Evolutionary conservation across 2,888 invertebrate species (phyloP).

Genomic region (Elmis aenea): DNA sequence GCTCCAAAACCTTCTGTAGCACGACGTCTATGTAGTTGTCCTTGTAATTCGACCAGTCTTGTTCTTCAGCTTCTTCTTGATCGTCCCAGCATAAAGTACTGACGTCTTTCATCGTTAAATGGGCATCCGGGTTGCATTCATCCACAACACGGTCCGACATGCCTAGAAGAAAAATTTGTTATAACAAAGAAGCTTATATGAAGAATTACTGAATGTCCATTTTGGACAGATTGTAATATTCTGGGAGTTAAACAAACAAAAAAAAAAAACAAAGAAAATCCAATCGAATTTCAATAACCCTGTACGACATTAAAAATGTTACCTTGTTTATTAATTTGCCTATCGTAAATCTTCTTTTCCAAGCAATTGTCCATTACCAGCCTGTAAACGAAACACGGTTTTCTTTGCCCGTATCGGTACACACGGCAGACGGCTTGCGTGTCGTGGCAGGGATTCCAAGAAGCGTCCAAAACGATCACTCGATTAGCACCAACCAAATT

Average conservation of each 20-base stretch:
- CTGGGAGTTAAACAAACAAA: slow-evolving; percentile 1
- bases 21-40: slow-evolving; percentile 78
- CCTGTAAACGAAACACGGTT: slow-evolving; percentile 92
- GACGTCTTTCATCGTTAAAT: slow-evolving; percentile 82
- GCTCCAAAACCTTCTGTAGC: slow-evolving; percentile 66
- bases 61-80: slow-evolving; percentile 74
- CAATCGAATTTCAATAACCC: too few relatives aligned
- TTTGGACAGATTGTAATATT: too few relatives aligned
- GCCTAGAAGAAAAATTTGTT: slow-evolving; percentile 30
- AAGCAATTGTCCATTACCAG: slow-evolving; percentile 95
- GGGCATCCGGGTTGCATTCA: slow-evolving; percentile 95
- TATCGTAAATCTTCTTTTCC: slow-evolving; percentile 96
- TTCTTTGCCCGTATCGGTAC: slow-evolving; percentile 90
- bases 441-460: slow-evolving; percentile 99
- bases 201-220: too few relatives aligned
- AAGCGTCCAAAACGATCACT: slow-evolving; percentile 95
- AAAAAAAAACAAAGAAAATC: too few relatives aligned
- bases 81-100: slow-evolving; percentile 88
- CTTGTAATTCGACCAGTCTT: slow-evolving; percentile 66
- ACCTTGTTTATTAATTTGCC: slow-evolving; percentile 97
- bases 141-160: slow-evolving; percentile 98
- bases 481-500: slow-evolving; percentile 97
- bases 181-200: slow-evolving; percentile 1
- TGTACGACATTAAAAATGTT: slow-evolving; percentile 53
- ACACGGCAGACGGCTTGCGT: slow-evolving; percentile 97